phyloP scores from a whole-genome alignment of 2,888 invertebrate genomes.

The Prostheceraeus crozeri region DNA sequence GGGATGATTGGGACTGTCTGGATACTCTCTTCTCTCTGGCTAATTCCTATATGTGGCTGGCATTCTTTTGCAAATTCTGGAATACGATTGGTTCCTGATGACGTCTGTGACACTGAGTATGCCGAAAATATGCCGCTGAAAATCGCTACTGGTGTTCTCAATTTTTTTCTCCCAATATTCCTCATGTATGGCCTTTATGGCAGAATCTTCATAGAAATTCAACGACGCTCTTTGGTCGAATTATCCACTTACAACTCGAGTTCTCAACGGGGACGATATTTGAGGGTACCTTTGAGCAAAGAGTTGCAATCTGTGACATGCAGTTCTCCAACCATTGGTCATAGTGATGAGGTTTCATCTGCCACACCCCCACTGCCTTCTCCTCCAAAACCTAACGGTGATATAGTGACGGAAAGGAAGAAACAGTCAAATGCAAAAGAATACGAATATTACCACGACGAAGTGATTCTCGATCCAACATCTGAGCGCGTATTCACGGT shows the following conservation, averaged over 20 bases:
- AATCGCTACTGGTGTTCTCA: slow-evolving; percentile 59
- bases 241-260: too few species aligned
- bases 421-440: too few species aligned
- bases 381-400: too few species aligned
- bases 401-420: too few species aligned
- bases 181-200: slow-evolving; percentile 59
- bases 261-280: too few species aligned
- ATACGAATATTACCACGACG: neutral
- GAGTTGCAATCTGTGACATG: too few species aligned
- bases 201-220: slow-evolving; percentile 59
- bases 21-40: slow-evolving; percentile 58
- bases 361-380: too few species aligned
- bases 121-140: slow-evolving; percentile 58
- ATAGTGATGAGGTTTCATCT: too few species aligned
- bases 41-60: slow-evolving; percentile 59
- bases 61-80: slow-evolving; percentile 54
- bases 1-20: slow-evolving; percentile 59
- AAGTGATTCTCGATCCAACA: neutral
- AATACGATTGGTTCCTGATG: slow-evolving; percentile 46
- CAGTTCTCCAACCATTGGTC: too few species aligned
- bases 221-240: slow-evolving; percentile 58
- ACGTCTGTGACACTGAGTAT: slow-evolving; percentile 60
- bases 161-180: slow-evolving; percentile 60
- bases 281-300: too few species aligned
- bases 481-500: neutral